phyloP scores from a whole-genome alignment of 2,113 vertebrate genomes.

The Thamnophis sirtalis region DNA sequence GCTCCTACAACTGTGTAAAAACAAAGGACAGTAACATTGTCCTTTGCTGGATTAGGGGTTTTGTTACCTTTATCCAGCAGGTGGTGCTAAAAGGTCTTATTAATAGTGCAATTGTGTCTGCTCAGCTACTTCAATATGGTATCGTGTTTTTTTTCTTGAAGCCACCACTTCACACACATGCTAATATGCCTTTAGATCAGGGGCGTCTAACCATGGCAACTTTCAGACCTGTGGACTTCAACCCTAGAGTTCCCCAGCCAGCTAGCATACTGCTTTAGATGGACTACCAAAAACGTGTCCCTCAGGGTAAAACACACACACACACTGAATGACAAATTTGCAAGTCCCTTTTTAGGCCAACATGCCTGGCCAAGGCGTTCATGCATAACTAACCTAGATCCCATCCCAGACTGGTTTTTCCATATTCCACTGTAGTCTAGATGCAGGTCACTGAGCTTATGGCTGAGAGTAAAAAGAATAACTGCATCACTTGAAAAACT shows the following conservation, averaged over 20 bases:
- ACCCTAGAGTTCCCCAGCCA: background rate
- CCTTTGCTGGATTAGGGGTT: background rate
- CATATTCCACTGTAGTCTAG: background rate
- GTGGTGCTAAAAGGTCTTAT: background rate
- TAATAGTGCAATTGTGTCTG: background rate
- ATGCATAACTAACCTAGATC: background rate
- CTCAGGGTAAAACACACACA: background rate
- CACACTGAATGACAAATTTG: background rate
- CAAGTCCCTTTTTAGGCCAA: slow-evolving; percentile 17
- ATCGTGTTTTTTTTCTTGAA: background rate
- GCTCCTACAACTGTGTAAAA: background rate
- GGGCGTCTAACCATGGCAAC: background rate
- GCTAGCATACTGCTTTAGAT: background rate
- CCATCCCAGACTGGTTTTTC: slow-evolving; percentile 11
- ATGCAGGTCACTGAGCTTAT: background rate
- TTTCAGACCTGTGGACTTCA: background rate
- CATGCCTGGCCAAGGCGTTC: background rate
- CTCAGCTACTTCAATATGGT: background rate
- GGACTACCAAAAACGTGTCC: background rate
- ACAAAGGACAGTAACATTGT: background rate
- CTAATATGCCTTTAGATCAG: background rate
- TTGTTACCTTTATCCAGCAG: slow-evolving; percentile 1
- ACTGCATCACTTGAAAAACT: background rate
- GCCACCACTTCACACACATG: background rate
- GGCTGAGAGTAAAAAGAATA: background rate